phyloP scores from a whole-genome alignment of 37 sponge, comb jelly and placozoan genomes.

The Halichondria panicea region DNA sequence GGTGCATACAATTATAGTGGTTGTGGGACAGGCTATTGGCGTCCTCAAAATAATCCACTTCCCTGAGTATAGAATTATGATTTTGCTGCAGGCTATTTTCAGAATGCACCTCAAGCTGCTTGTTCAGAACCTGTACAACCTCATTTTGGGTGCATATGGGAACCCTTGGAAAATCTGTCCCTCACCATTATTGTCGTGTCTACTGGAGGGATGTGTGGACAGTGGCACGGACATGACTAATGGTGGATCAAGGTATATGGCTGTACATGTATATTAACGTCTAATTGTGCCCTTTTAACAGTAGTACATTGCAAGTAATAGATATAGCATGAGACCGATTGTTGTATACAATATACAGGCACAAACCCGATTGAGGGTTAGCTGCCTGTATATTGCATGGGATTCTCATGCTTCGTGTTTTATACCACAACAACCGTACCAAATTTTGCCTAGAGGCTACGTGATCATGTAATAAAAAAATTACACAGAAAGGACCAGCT shows the following conservation, averaged over 20 bases:
- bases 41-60: no score
- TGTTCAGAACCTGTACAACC: slow-evolving; percentile 24
- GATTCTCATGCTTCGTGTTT: not conserved
- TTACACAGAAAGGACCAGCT: no score
- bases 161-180: slow-evolving; percentile 54
- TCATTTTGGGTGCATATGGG: slow-evolving; percentile 23
- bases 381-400: no score
- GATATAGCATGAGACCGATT: no score
- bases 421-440: not conserved
- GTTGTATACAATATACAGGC: no score
- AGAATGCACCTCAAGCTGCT: slow-evolving; percentile 8
- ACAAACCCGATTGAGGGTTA: no score
- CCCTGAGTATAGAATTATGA: not conserved
- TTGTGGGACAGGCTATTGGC: no score
- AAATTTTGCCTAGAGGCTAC: not conserved
- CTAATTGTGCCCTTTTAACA: not conserved
- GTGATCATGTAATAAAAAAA: not conserved
- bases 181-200: slow-evolving; percentile 50
- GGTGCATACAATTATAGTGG: no score
- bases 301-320: not conserved
- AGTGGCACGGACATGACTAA: slow-evolving; percentile 44
- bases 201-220: slow-evolving; percentile 40
- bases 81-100: slow-evolving; percentile 19
- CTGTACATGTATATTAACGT: not conserved
- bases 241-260: slow-evolving; percentile 41